Base-by-base conservation (phyloP, 2,113 vertebrate genomes). In the Mohoua ochrocephala region DNA sequence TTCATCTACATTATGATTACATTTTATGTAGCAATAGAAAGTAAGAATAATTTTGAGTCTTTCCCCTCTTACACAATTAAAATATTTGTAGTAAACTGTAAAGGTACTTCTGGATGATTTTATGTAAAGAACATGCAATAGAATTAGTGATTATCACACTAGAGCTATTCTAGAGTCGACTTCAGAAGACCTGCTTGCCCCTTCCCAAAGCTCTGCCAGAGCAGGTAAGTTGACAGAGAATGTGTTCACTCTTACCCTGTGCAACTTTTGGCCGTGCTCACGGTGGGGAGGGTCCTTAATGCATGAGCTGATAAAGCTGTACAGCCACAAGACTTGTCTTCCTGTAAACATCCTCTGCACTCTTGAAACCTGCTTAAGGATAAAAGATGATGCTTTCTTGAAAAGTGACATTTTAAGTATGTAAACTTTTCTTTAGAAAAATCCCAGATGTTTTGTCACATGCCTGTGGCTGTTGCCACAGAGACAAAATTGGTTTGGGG, bases 161-260 rank as follows among this genome's bases (percentile, higher is more conserved):
- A 54, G 35, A 65, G 39, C 28, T 81, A 15, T 35, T 84, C 39
- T 84, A 22, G 69, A 71, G 39, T 59, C 0, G 0, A 5, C 42
- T 84, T 47, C 13, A 63, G 79, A 76, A 88, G 67, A 37, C 5
- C 2, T 3, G 10, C 19, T 37, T 47, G 7, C 15, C 37, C 6
- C 1, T 59, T 75, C 27, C 35, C 64, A 61, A 41, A 45, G 69
- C 9, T 3, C 30, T 19, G 49, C 85, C 41, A 28, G 63, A 64
- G 1, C 53, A 83, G 91, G 78, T 85, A 68, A 85, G 85, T 82
- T 20, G 49, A 37, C 10, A 5, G 41, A 60, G 33, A 10, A 7
- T 1, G 27, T 33, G 30, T 59, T 39, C 6, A 3, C 37, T 63
- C 73, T 49, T 7, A 33, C 0, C 0, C 30, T 19, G 16, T 56